These are phyloP conservation scores for Sminthurides bifidus DNA, from an alignment of 1,140 invertebrate genomes.

Conservation along the genomic window DNA sequence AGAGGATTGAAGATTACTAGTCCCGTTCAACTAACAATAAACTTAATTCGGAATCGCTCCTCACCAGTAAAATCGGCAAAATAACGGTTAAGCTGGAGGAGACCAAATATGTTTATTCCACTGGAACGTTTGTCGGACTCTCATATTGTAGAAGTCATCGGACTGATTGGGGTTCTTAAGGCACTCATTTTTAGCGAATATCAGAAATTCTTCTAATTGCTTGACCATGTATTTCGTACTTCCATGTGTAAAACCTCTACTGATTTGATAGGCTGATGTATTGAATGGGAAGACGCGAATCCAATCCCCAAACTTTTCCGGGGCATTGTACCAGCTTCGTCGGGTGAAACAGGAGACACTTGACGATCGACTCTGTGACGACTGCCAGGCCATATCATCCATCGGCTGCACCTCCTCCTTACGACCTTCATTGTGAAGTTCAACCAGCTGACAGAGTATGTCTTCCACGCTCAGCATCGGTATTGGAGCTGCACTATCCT, in stretches of 20 bases:
- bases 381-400: neutral
- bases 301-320: constrained; percentile 9
- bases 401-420: neutral
- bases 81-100: neutral
- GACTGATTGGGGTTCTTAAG: neutral
- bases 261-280: neutral
- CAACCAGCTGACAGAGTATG: neutral
- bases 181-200: neutral
- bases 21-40: no score
- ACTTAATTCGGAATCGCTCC: no score
- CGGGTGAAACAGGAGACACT: no score
- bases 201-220: constrained; percentile 1
- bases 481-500: neutral
- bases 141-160: constrained; percentile 6
- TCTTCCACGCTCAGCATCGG: neutral
- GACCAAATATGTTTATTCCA: constrained; percentile 3
- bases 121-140: neutral
- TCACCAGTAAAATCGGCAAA: no score
- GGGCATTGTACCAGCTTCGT: constrained; percentile 6
- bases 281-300: constrained; percentile 18
- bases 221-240: neutral
- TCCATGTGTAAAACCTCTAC: neutral
- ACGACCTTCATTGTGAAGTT: neutral
- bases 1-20: no score
- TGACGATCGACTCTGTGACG: neutral